Conservation (phyloP, 2,113 vertebrate species). For the Acrocephalus arundinaceus region DNA sequence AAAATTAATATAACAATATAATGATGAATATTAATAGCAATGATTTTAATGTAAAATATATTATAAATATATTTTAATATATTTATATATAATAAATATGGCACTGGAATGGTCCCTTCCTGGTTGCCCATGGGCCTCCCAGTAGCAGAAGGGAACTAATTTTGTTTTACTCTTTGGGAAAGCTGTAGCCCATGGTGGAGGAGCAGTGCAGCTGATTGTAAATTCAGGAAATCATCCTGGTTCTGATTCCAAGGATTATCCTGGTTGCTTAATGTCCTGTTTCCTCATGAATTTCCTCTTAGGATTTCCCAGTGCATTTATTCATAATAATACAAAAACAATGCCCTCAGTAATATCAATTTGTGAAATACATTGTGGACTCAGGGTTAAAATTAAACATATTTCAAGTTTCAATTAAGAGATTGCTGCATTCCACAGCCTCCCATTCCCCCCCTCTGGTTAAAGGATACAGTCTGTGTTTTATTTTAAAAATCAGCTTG, state of each 20-base stretch:
- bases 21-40: too few species aligned
- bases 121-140: neutral
- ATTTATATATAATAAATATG: neutral
- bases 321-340: neutral
- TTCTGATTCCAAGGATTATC: neutral
- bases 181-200: neutral
- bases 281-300: neutral
- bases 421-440: neutral
- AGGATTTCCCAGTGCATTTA: neutral
- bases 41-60: too few species aligned
- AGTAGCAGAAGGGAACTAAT: neutral
- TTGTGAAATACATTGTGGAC: neutral
- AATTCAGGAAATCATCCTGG: neutral
- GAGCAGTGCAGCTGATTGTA: neutral
- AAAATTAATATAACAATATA: too few species aligned
- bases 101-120: neutral
- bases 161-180: neutral
- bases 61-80: neutral
- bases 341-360: neutral
- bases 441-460: neutral
- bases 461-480: neutral
- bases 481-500: conserved; percentile 21
- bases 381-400: neutral
- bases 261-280: neutral
- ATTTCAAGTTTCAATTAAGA: neutral